These are phyloP conservation scores for Eudyptes chrysolophus DNA, from an alignment of 2,113 vertebrate species.

Conservation along the genomic window DNA sequence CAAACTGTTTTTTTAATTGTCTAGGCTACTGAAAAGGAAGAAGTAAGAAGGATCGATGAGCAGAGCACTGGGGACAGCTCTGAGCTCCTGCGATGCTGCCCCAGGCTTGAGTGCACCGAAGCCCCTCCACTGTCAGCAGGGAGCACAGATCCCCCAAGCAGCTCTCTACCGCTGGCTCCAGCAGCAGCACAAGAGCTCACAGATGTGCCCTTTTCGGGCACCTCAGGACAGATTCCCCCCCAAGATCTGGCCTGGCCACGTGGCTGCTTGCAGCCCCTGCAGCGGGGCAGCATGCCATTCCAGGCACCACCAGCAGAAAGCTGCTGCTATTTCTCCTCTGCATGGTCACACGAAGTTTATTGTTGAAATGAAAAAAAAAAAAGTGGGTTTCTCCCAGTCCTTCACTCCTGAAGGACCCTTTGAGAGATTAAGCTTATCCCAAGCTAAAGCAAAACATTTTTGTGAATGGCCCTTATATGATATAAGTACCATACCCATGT, in stretches of 20 bases:
- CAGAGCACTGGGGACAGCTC: not conserved
- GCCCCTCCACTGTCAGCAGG: too few relatives aligned
- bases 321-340: not conserved
- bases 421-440: not conserved
- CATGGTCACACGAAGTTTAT: not conserved
- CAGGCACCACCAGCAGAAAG: not conserved
- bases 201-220: not conserved
- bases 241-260: rapidly evolving
- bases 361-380: not conserved
- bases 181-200: not conserved
- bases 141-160: not conserved
- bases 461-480: not conserved
- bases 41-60: not conserved
- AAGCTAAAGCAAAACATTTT: not conserved
- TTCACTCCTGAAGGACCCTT: not conserved
- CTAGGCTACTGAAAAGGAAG: not conserved
- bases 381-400: not conserved
- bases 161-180: not conserved
- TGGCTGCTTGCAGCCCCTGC: not conserved
- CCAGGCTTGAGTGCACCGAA: not conserved
- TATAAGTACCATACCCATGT: not conserved
- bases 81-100: not conserved
- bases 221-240: not conserved
- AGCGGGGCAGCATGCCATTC: not conserved
- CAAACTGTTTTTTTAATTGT: not conserved